Base-by-base conservation (phyloP, 2,797 vertebrate genomes). In the Moxostoma hubbsi region DNA sequence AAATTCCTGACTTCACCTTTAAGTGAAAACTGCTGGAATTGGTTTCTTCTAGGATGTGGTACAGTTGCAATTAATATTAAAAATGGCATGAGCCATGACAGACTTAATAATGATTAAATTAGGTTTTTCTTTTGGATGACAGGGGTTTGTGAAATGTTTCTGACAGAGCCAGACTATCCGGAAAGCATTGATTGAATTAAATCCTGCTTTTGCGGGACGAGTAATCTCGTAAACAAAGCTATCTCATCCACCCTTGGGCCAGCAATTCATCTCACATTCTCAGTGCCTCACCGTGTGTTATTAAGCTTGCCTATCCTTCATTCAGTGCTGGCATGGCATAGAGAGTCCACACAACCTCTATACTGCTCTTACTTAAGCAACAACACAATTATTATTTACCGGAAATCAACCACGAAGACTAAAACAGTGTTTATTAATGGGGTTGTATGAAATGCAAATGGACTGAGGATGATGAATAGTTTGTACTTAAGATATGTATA, bases 141-240 rank as follows among this genome's bases (percentile, higher is more conserved):
- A 79, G 65, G 67, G 77, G 76, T 70, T 74, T 75, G 55, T 78
- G 67, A 84, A 83, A 89, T 78, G 43, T 70, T 63, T 80, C 77
- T 73, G 65, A 73, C 58, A 36, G 65, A 46, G 81, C 79, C 49
- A 77, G 85, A 85, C 85, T 78, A 81, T 75, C 67, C 57, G 24
- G 64, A 86, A 88, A 81, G 71, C 36, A 81, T 54, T 89, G 80
- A 88, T 85, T 82, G 58, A 84, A 85, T 84, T 77, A 84, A 89
- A 89, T 85, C 75, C 74, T 24, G 64, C 75, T 73, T 73, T 80
- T 73, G 77, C 53, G 62, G 59, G 69, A 83, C 73, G 70, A 82
- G 72, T 84, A 81, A 85, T 82, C 69, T 85, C 77, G 84, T 83
- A 85, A 89, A 89, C 85, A 88, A 90, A 86, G 81, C 86, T 70